These are phyloP conservation scores for Lasaia peninsularis DNA, from an alignment of 1,140 invertebrate species.

Conservation along the genomic window DNA sequence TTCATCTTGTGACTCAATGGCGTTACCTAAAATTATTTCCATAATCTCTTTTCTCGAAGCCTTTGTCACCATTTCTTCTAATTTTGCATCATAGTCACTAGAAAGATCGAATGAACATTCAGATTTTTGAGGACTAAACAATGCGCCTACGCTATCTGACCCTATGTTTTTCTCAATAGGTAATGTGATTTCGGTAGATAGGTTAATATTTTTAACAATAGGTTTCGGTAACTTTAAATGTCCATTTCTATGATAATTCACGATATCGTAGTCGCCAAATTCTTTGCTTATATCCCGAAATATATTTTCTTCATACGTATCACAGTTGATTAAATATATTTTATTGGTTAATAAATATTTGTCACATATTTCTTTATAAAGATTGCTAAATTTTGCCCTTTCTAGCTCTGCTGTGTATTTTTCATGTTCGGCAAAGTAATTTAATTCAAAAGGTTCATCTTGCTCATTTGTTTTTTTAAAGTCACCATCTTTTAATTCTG, in stretches of 20 bases:
- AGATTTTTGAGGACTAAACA: conserved; percentile 61
- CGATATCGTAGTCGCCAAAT: conserved; percentile 47
- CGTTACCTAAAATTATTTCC: conserved; percentile 64
- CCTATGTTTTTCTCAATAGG: conserved; percentile 31
- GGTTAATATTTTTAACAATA: conserved; percentile 49
- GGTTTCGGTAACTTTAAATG: conserved; percentile 46
- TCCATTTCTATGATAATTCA: conserved; percentile 58
- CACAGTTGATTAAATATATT: conserved; percentile 60
- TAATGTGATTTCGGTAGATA: conserved; percentile 48
- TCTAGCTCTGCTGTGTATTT: conserved; percentile 52
- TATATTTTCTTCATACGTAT: conserved; percentile 59
- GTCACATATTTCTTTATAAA: conserved; percentile 39
- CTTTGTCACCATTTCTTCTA: conserved; percentile 66
- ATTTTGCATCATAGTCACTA: conserved; percentile 60
- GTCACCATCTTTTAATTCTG: background rate
- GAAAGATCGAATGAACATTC: conserved; percentile 64
- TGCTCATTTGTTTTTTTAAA: background rate
- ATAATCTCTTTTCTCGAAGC: conserved; percentile 63
- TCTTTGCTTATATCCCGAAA: conserved; percentile 41
- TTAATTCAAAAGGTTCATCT: conserved; percentile 14
- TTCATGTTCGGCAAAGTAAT: conserved; percentile 58
- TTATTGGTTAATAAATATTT: conserved; percentile 30
- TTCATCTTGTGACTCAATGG: conserved; percentile 41
- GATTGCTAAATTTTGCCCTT: conserved; percentile 42
- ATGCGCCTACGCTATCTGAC: conserved; percentile 26